These are phyloP conservation scores for Characodon lateralis DNA, from an alignment of 2,797 vertebrate species.

Conservation along the genomic window DNA sequence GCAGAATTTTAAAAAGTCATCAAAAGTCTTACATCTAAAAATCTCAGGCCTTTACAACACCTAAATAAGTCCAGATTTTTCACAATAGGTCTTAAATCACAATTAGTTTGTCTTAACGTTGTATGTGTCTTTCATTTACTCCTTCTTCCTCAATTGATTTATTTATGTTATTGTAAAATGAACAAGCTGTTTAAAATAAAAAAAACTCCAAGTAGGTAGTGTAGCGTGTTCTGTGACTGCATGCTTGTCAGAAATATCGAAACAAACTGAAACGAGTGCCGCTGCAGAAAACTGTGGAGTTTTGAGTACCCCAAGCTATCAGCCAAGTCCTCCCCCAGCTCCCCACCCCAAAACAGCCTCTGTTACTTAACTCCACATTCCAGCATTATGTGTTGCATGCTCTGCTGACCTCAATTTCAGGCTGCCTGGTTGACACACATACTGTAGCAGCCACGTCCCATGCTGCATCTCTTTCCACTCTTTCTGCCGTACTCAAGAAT, in stretches of 20 bases:
- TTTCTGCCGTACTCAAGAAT: constrained; percentile 47
- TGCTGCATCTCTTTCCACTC: constrained; percentile 39
- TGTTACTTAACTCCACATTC: constrained; percentile 78
- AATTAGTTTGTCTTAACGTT: not conserved
- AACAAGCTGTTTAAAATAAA: not conserved
- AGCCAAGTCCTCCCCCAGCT: constrained; percentile 12
- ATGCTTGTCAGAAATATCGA: constrained; percentile 8
- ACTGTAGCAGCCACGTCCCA: constrained; percentile 50
- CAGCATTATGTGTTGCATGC: constrained; percentile 59
- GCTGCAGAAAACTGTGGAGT: constrained; percentile 24
- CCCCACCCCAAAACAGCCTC: constrained; percentile 27
- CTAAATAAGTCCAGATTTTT: not conserved
- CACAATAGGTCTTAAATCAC: not conserved
- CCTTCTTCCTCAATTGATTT: not conserved
- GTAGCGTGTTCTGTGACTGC: not conserved
- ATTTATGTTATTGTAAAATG: not conserved
- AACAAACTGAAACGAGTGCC: not conserved
- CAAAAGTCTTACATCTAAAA: not conserved
- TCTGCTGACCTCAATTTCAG: constrained; percentile 77
- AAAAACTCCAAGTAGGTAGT: not conserved
- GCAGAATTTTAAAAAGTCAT: not conserved
- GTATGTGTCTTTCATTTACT: not conserved
- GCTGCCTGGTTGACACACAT: constrained; percentile 55
- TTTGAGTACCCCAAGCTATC: constrained; percentile 36
- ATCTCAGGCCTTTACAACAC: not conserved